A percentile compares a stretch with the other conserved stretches of the same genome.
Conservation (phyloP, 1,140 invertebrate genomes). For the Drosophila eugracilis region DNA sequence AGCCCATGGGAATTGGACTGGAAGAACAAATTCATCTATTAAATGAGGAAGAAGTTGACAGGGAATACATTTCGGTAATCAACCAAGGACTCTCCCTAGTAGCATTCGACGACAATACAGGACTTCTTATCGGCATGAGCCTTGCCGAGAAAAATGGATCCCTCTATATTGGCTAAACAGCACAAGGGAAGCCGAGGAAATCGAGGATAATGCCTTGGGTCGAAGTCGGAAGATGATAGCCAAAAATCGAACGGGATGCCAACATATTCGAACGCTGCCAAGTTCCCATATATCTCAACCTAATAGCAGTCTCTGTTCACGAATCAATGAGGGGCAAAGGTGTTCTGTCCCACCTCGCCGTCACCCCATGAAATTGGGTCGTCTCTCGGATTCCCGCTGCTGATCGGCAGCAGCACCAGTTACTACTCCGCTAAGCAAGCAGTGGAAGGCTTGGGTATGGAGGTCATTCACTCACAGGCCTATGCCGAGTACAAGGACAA, state of each 20-base stretch:
- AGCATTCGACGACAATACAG: neutral
- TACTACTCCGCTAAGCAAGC: neutral
- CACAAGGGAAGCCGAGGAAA: conserved; percentile 3
- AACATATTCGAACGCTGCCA: neutral
- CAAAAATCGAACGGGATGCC: neutral
- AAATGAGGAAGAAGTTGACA: neutral
- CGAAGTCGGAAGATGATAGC: neutral
- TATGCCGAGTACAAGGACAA: conserved; percentile 4
- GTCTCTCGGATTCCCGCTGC: neutral
- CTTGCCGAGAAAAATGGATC: neutral
- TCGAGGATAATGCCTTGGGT: conserved; percentile 1
- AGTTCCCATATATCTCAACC: neutral
- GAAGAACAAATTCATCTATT: neutral
- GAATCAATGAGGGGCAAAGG: neutral
- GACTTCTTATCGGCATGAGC: neutral
- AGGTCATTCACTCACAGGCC: neutral
- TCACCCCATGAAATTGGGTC: neutral
- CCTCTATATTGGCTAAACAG: neutral
- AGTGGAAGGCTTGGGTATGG: neutral
- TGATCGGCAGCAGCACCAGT: neutral
- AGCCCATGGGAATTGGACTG: neutral
- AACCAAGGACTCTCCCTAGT: neutral
- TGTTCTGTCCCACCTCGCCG: neutral
- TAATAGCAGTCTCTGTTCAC: neutral
- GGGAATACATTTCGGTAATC: neutral